Evolutionary conservation across 2,888 invertebrate species (phyloP), one percentile per base, ranked within the genome.

Genomic region (Luffia ferchaultella): DNA sequence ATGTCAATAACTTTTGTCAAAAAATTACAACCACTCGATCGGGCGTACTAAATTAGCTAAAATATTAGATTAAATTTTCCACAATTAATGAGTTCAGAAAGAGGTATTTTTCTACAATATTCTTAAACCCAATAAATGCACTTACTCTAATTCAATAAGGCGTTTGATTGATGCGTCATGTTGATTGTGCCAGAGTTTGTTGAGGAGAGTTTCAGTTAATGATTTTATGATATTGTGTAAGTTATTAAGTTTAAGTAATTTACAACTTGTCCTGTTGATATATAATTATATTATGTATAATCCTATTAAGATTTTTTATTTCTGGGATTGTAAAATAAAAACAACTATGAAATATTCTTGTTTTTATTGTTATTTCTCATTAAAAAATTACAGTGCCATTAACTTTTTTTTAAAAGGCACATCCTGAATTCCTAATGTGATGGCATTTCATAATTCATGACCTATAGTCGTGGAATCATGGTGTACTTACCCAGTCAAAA

Each of bases 221-320:
- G 80, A 80, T 78, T 80, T 80, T 82, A 82, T 82, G 80, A 73
- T 80, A 82, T 79, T 79, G 70, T 80, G 76, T 80, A 82, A 80
- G 83, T 82, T 79, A 83, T 83, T 80, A 82, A 82, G 82, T 83
- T 84, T 80, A 83, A 84, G 80, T 80, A 82, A 84, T 82, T 82
- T 82, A 84, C 83, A 80, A 80, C 77, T 82, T 77, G 82, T 78
- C 74, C 80, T 82, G 82, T 83, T 83, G 77, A 83, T 78, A 82
- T 82, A 45, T 19, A 30, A 49, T 49, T 46, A 78, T 80, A 80
- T 78, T 76, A 77, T 77, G 16, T 42, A 77, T 78, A 76, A 83
- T 83, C 83, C 82, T 83, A 78, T 73, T 79, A 82, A 80, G 76
- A 77, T 74, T 79, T 58, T 50, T 55, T 79, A 82, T 80, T 82